Conservation (phyloP, 2,113 vertebrate genomes). For the Myiopsitta monachus region DNA sequence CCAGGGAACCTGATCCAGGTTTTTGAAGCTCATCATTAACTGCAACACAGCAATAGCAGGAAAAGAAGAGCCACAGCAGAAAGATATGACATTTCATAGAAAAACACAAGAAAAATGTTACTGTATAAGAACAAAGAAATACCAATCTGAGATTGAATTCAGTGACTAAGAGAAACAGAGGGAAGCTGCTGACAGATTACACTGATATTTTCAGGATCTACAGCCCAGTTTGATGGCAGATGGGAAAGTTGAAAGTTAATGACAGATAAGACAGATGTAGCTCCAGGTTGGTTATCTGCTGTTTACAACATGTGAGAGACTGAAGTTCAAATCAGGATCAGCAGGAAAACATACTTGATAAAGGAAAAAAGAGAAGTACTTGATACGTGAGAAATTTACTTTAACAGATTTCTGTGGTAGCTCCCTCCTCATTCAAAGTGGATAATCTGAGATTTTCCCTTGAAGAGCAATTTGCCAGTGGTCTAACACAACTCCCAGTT, state of each 20-base stretch:
- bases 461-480: neutral
- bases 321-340: neutral
- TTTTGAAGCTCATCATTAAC: neutral
- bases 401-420: neutral
- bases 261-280: conserved; percentile 12
- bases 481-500: neutral
- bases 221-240: neutral
- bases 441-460: neutral
- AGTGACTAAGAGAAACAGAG: neutral
- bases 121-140: neutral
- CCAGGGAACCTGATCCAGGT: neutral
- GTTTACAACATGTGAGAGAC: neutral
- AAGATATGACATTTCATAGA: neutral
- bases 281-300: neutral
- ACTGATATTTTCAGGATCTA: neutral
- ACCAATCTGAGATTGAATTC: neutral
- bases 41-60: neutral
- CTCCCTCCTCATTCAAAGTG: neutral
- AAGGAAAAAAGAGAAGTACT: neutral
- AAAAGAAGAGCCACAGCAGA: neutral
- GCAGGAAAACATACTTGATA: neutral
- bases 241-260: neutral
- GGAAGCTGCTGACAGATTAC: neutral
- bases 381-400: neutral
- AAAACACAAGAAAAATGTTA: neutral